phyloP scores from a whole-genome alignment of 30 jellyfish, hydroid and myxozoan genomes.

The Aurelia aurita complex sp. Pacific region DNA sequence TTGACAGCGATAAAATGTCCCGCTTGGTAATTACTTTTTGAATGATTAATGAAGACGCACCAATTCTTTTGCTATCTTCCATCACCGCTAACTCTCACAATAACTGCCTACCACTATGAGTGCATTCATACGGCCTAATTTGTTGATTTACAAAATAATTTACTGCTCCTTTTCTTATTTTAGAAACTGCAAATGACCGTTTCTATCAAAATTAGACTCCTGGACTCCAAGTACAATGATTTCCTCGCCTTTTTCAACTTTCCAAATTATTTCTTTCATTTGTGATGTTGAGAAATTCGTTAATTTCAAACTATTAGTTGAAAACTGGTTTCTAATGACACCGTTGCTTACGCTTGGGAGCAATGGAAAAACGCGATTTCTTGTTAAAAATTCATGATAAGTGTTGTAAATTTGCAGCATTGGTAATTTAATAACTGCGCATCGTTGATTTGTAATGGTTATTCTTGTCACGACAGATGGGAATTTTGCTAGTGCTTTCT shows the following conservation, averaged over 20 bases:
- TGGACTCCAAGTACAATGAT: conserved; percentile 49
- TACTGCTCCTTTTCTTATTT: conserved; percentile 32
- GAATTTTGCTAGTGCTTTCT: background rate
- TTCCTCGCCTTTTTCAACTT: conserved; percentile 23
- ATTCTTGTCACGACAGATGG: background rate
- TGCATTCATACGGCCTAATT: conserved; percentile 33
- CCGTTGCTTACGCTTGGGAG: background rate
- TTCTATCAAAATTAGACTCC: conserved; percentile 51
- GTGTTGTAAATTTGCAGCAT: background rate
- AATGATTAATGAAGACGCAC: conserved; percentile 45
- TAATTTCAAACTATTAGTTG: background rate
- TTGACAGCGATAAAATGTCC: conserved; percentile 68
- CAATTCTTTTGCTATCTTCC: conserved; percentile 57
- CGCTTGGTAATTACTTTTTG: conserved; percentile 43
- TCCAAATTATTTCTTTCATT: conserved; percentile 22
- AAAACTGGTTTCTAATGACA: background rate
- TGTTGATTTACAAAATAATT: conserved; percentile 48
- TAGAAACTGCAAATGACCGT: conserved; percentile 32
- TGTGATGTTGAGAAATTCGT: conserved; percentile 17
- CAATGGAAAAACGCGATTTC: background rate
- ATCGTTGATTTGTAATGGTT: conserved; percentile 1
- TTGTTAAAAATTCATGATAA: background rate
- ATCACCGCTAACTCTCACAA: conserved; percentile 59
- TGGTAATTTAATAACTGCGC: conserved; percentile 3
- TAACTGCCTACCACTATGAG: conserved; percentile 50